Evolutionary conservation across 2,113 vertebrate species (phyloP).

Genomic region (Podiceps cristatus): DNA sequence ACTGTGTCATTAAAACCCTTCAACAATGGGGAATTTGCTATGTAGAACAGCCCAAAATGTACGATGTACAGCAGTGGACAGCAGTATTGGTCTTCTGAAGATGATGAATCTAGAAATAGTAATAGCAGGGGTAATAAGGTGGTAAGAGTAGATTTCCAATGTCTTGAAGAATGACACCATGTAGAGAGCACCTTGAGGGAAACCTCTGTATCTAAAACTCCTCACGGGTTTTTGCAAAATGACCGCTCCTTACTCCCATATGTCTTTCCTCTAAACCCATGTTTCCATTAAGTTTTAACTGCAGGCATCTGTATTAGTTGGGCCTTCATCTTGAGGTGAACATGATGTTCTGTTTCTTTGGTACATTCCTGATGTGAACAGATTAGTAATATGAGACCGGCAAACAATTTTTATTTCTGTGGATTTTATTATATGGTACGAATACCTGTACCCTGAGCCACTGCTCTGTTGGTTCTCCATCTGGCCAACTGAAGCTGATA

Average conservation of each 20-base stretch:
- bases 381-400: neutral
- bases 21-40: neutral
- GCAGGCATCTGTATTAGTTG: neutral
- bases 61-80: neutral
- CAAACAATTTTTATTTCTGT: neutral
- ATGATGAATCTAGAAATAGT: neutral
- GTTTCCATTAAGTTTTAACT: neutral
- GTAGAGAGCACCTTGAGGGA: neutral
- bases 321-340: neutral
- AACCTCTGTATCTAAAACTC: neutral
- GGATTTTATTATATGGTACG: neutral
- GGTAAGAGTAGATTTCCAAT: neutral
- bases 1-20: neutral
- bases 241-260: fast-evolving
- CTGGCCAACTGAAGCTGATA: neutral
- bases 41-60: neutral
- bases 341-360: neutral
- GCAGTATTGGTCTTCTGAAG: neutral
- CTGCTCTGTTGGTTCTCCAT: neutral
- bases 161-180: neutral
- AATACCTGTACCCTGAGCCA: neutral
- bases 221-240: neutral
- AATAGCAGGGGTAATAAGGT: neutral
- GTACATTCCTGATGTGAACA: neutral
- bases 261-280: neutral